phyloP scores from a whole-genome alignment of 1,140 invertebrate genomes.

The Dryas iulia region DNA sequence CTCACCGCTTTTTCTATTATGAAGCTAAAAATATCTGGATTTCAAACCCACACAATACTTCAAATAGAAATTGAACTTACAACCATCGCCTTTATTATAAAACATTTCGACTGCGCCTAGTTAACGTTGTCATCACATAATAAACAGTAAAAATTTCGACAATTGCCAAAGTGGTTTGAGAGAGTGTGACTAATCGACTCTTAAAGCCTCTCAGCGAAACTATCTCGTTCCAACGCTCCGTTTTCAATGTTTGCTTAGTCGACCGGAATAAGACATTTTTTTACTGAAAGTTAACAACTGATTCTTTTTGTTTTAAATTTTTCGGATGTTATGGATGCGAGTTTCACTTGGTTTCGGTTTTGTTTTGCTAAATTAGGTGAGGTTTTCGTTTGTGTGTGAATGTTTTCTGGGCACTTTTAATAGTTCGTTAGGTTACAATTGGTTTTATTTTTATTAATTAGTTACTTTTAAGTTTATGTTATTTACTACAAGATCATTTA shows the following conservation, averaged over 20 bases:
- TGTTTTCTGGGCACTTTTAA: too few species aligned
- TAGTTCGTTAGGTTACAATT: too few species aligned
- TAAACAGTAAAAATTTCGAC: conserved; percentile 2
- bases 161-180: neutral
- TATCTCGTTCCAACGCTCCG: conserved; percentile 9
- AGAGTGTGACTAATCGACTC: conserved; percentile 27
- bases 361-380: too few species aligned
- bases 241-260: conserved; percentile 6
- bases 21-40: too few species aligned
- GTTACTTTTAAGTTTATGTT: too few species aligned
- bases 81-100: neutral
- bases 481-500: too few species aligned
- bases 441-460: too few species aligned
- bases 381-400: too few species aligned
- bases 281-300: neutral
- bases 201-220: conserved; percentile 10
- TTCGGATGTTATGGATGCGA: neutral
- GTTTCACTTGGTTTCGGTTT: too few species aligned
- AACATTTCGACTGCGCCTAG: neutral
- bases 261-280: neutral
- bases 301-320: neutral
- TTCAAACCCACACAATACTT: too few species aligned
- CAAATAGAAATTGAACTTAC: neutral
- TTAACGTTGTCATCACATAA: neutral
- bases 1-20: too few species aligned